phyloP scores from a whole-genome alignment of 2,888 invertebrate species.

The Mechanitis messenoides region DNA sequence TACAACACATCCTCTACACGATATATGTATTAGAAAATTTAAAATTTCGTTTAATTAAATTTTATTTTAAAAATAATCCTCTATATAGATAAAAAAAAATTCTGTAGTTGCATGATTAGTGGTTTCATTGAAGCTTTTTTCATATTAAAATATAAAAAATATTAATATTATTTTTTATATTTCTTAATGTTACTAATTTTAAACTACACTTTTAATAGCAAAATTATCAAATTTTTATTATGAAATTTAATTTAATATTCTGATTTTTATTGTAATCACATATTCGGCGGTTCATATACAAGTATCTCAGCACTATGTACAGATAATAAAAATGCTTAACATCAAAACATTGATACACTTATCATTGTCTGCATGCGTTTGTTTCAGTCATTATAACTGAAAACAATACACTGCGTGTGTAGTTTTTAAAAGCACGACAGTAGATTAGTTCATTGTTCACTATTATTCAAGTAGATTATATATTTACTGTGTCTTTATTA shows the following conservation, averaged over 20 bases:
- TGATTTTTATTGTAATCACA: background rate
- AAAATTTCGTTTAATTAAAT: no score
- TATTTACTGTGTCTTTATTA: background rate
- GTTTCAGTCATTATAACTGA: background rate
- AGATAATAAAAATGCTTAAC: conserved; percentile 3
- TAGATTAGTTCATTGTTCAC: background rate
- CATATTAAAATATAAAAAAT: no score
- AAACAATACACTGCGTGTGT: background rate
- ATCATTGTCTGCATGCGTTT: conserved; percentile 1
- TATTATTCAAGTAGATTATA: background rate
- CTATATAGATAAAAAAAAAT: no score
- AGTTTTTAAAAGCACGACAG: background rate
- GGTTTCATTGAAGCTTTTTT: background rate
- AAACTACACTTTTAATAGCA: no score
- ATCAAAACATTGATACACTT: conserved; percentile 1
- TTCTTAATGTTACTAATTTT: no score
- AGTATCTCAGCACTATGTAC: background rate
- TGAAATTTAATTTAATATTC: no score
- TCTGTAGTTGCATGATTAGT: background rate
- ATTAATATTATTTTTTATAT: no score
- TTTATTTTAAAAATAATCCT: no score
- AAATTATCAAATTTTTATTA: no score
- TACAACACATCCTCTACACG: background rate
- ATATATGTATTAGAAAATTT: no score
- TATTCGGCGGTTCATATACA: background rate